phyloP scores from a whole-genome alignment of 1,140 invertebrate species.

The Pemphigus obesinymphae region DNA sequence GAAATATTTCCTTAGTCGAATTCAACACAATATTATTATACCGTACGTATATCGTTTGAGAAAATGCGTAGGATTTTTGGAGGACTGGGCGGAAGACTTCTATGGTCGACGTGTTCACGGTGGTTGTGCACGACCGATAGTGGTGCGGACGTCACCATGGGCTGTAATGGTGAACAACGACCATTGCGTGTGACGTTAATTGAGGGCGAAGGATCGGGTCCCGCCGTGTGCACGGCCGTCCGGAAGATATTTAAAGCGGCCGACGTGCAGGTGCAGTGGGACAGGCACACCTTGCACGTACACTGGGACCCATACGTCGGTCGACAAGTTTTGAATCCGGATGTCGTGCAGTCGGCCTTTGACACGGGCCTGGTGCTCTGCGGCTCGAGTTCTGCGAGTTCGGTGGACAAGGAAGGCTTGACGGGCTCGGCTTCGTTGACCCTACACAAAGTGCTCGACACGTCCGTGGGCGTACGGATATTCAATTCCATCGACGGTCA shows the following conservation, averaged over 20 bases:
- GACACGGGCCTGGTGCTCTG: not conserved
- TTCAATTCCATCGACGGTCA: not conserved
- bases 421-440: not conserved
- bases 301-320: not conserved
- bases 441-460: not conserved
- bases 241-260: not conserved
- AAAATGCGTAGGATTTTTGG: too few species aligned
- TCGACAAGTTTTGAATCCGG: not conserved
- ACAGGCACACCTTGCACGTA: not conserved
- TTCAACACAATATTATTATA: too few species aligned
- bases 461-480: not conserved
- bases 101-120: too few species aligned
- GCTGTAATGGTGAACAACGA: too few species aligned
- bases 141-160: too few species aligned
- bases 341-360: not conserved
- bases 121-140: too few species aligned
- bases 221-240: not conserved
- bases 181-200: not conserved
- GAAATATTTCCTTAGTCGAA: too few species aligned
- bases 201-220: not conserved
- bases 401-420: too few species aligned
- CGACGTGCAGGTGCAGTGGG: not conserved
- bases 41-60: too few species aligned
- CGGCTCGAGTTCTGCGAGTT: not conserved
- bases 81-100: too few species aligned